Conservation (phyloP, 2,888 invertebrate species). For the Eilema depressum region DNA sequence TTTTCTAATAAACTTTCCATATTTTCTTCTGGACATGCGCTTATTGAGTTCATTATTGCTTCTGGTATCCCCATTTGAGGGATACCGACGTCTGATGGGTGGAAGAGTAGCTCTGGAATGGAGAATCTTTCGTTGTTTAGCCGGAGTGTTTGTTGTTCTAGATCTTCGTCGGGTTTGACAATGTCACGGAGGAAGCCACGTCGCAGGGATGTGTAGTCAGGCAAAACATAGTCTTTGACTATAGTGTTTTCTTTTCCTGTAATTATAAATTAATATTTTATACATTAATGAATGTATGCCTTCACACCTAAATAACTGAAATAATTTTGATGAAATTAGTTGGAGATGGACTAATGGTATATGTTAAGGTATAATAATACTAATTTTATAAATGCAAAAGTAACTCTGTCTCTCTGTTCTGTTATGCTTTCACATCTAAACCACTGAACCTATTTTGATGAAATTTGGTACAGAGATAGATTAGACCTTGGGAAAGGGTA, state of each 20-base stretch:
- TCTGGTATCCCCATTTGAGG: slow-evolving; percentile 97
- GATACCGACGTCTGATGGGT: slow-evolving; percentile 98
- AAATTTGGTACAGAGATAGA: too few species aligned
- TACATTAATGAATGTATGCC: too few species aligned
- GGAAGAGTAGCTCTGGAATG: slow-evolving; percentile 97
- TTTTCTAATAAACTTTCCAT: slow-evolving; percentile 93
- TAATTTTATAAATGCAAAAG: too few species aligned
- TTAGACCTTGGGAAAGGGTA: too few species aligned
- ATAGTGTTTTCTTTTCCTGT: slow-evolving; percentile 89
- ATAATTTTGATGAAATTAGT: too few species aligned
- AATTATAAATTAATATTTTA: slow-evolving; percentile 9
- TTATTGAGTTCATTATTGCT: slow-evolving; percentile 93
- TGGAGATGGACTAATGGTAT: too few species aligned
- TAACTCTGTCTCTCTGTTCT: too few species aligned
- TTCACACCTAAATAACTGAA: too few species aligned
- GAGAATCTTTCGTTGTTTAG: slow-evolving; percentile 98
- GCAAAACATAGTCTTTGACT: slow-evolving; percentile 96
- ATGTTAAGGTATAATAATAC: too few species aligned
- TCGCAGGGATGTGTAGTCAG: slow-evolving; percentile 96
- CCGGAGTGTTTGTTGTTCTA: slow-evolving; percentile 92
- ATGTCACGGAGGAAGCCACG: slow-evolving; percentile 89
- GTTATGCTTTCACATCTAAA: too few species aligned
- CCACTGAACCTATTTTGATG: too few species aligned
- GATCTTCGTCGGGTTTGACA: slow-evolving; percentile 75
- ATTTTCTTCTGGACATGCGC: slow-evolving; percentile 90